Base-by-base conservation (phyloP, 1,140 invertebrate species). In the Heterodera schachtii region DNA sequence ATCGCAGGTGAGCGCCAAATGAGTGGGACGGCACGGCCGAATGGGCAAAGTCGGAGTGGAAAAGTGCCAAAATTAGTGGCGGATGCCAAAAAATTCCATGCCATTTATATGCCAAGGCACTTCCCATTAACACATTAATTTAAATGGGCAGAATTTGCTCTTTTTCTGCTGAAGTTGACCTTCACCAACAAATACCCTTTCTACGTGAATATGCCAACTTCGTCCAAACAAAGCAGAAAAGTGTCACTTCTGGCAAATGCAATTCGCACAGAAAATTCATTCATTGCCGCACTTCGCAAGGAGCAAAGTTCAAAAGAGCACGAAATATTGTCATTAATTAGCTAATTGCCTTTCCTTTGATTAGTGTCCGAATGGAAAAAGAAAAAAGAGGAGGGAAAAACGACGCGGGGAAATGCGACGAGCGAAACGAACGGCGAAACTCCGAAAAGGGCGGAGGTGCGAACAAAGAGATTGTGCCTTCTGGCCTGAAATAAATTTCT, bases 211-310 rank as follows among this genome's bases (percentile, higher is more conserved):
- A 60, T 84, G 52, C 83, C 83, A 6, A 82, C 83, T 19, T 85
- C 83, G 31, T 86, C 84, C 16, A 84, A 84, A 47, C 83, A 84
- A 66, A 84, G 83, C 69, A 44, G 83, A 75, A 84, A 84, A 67
- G 79, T 71, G 21, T 83, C 82, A 5, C 46, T 84, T 64, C 46
- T 84, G 31, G 83, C 83, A 0, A 84, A 78, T 71, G 67, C 83
- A 19, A 82, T 84, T 44, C 19, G 76, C 11, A 71, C 73, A 21
- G 83, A 84, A 73, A 64, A 70, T 46, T 66, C 60, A 11, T 66
- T 69, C 19, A 46, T 71, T 4, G 69, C 69, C 69, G 69, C 69
- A 46, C 69, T 71, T 41, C 69, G 69, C 69, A 41, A 43, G 44
- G 69, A 71, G 69, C 69, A 71, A 71, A 71, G 69, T 41, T 64